Evolutionary conservation across 2,113 vertebrate species (phyloP).

Genomic region (Thomomys bottae): DNA sequence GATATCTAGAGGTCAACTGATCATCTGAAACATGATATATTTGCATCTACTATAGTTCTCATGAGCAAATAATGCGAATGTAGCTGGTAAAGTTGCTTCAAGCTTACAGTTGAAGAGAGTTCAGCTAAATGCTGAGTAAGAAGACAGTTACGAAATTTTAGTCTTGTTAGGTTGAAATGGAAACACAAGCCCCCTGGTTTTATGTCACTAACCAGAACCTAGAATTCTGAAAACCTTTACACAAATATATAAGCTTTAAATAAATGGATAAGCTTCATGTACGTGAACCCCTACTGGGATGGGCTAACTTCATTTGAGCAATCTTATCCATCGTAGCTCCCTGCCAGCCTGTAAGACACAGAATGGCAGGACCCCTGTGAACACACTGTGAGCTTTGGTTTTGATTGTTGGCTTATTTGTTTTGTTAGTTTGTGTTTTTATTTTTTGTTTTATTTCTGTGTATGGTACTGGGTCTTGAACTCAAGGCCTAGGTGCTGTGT

Average conservation of each 20-base stretch:
- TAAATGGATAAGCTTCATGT: background rate
- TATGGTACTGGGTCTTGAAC: too few species aligned
- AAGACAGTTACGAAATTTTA: constrained; percentile 4
- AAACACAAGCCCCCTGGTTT: constrained; percentile 2
- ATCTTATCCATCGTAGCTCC: background rate
- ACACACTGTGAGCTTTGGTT: too few species aligned
- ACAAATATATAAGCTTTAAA: background rate
- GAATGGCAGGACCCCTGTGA: too few species aligned
- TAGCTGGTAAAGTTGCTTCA: background rate
- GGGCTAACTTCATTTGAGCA: background rate
- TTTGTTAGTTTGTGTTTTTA: too few species aligned
- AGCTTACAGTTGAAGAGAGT: constrained; percentile 30
- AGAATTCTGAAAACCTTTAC: background rate
- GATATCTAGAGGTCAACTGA: background rate
- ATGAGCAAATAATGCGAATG: background rate
- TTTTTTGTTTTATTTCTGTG: too few species aligned
- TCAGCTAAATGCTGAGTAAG: background rate
- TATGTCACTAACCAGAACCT: background rate
- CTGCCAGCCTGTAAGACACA: background rate
- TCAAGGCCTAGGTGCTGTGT: too few species aligned
- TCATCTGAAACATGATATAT: background rate
- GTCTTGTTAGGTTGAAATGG: constrained; percentile 26
- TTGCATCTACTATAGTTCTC: background rate
- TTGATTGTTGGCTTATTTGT: too few species aligned
- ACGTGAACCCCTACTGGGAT: background rate